Percentiles rank a stretch among this genome's conserved stretches.
These are phyloP conservation scores for Physocephala rufipes DNA, from an alignment of 2,888 invertebrate species.

Conservation along the genomic window DNA sequence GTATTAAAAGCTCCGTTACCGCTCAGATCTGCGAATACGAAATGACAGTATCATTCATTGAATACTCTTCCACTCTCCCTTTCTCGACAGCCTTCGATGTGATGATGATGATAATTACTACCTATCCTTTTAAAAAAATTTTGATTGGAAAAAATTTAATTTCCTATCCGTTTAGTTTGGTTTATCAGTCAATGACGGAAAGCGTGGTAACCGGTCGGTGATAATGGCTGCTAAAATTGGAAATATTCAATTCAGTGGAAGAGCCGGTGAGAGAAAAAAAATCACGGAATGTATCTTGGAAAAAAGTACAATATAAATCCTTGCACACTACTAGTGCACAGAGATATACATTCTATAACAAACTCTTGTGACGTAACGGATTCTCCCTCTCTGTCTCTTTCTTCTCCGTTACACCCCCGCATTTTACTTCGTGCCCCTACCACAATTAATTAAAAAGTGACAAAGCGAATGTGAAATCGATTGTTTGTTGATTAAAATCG, in stretches of 20 bases:
- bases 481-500: constrained; percentile 27
- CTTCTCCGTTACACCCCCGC: no score
- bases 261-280: constrained; percentile 30
- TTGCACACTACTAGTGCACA: neutral
- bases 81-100: neutral
- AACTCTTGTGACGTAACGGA: no score
- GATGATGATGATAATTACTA: no score
- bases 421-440: no score
- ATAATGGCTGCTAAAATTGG: constrained; percentile 52
- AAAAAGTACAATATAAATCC: constrained; percentile 15
- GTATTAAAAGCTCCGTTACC: no score
- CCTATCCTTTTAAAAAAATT: constrained; percentile 55
- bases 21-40: no score
- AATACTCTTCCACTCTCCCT: neutral
- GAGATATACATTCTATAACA: no score
- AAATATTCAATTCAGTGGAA: constrained; percentile 37
- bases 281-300: constrained; percentile 19
- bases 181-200: constrained; percentile 41
- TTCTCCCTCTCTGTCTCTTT: neutral
- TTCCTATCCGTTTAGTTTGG: constrained; percentile 60
- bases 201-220: constrained; percentile 25
- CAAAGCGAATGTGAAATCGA: constrained; percentile 45
- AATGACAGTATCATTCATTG: neutral
- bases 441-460: constrained; percentile 58
- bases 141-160: constrained; percentile 63